phyloP scores from a whole-genome alignment of 2,797 vertebrate species.

The Hybognathus amarus region DNA sequence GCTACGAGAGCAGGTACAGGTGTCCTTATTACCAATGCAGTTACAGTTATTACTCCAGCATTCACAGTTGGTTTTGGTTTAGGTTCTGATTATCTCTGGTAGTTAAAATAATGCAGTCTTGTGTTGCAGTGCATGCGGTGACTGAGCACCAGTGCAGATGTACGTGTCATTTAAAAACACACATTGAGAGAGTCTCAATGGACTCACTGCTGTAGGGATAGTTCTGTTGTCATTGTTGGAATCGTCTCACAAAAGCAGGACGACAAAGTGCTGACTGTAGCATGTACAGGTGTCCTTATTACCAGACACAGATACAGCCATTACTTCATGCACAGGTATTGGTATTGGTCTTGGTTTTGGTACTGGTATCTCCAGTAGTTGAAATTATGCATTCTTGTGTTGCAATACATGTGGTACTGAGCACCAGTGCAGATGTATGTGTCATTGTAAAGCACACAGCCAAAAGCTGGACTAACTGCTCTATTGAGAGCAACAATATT shows the following conservation, averaged over 20 bases:
- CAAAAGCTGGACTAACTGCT: not conserved
- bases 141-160: not conserved
- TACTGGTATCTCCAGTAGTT: accelerated
- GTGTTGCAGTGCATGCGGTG: not conserved
- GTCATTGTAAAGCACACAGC: not conserved
- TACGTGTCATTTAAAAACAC: not conserved
- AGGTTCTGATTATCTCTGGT: too few relatives aligned
- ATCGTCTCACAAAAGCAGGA: not conserved
- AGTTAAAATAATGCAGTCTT: not conserved
- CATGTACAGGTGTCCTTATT: not conserved
- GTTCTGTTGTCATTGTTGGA: accelerated
- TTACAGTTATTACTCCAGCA: not conserved
- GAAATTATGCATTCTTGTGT: not conserved
- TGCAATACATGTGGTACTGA: slow-evolving; percentile 10
- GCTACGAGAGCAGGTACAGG: not conserved
- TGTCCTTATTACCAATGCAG: not conserved
- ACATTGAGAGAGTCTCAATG: not conserved
- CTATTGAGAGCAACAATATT: not conserved
- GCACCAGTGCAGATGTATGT: not conserved
- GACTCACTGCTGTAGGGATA: not conserved
- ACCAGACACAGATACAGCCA: not conserved
- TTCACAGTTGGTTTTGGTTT: not conserved
- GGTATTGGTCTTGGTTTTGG: not conserved
- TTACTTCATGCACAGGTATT: not conserved
- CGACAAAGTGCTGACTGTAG: not conserved